Base-by-base conservation (phyloP, 1,140 invertebrate species). In the Drosophila parabipectinata region DNA sequence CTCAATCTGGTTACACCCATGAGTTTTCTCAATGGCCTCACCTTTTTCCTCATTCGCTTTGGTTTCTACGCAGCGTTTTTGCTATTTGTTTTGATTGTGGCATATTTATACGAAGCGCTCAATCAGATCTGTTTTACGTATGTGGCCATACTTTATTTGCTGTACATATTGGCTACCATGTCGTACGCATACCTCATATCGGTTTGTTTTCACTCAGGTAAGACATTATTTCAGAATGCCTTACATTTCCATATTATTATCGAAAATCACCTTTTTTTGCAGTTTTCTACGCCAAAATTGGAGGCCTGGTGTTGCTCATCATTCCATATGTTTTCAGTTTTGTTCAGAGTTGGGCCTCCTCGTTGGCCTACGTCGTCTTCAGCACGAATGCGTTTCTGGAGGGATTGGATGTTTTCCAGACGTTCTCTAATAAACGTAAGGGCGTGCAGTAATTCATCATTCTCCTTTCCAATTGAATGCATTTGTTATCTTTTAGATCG, bases 201-300 rank as follows among this genome's bases (percentile, higher is more conserved):
- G 6, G 90, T 91, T 2, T 89, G 81, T 48, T 92, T 92, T 72
- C 78, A 88, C 30, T 90, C 91, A 48, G 90, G 91, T 92, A 74
- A 76, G 58, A 21, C n/a, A 15, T 32, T 14, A 8, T 21, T 24
- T 18, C 9, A 18, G 6, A 14, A 18, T 15, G 24, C 21, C 7
- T 7, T 24, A 2, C 10, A 12, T 4, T 0, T 15, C 30, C 21
- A 3, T 21, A 21, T 21, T 21, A 3, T 18, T 18, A 18, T 18
- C 1, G 1, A 1, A 18, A 18, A 18, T 18, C n/a, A n/a, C 18
- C 18, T 18, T 18, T 18, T 18, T 12, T 67, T 61, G 0, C 54
- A 92, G 91, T 92, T 7, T 92, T 90, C 34, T 92, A 91, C 72
- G 91, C 91, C 0, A 92, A 91, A 76, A 73, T 89, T 50, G 90